Evolutionary conservation across 1,140 invertebrate genomes (phyloP), one percentile per base, ranked within the genome.

Genomic region (Drosophila tani): DNA sequence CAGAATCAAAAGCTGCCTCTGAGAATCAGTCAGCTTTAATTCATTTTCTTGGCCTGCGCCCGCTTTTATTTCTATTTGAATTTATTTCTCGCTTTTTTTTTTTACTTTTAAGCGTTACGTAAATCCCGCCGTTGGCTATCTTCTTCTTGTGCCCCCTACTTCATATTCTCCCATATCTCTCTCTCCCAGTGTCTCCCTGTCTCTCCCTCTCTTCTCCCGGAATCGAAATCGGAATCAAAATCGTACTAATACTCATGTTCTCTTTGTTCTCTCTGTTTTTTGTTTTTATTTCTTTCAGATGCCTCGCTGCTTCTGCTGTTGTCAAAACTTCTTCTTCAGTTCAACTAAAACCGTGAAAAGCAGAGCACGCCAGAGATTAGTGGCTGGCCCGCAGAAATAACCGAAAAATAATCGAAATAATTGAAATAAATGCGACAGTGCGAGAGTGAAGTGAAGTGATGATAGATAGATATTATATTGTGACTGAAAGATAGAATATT

Each of bases 1-100:
- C 85, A 90, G 85, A 90, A 90, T 90, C 85, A 90, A 90, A 90
- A 90, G 81, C 86, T 82, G 81, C 75, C 73, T 59, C 64, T 40
- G 77, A 81, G 82, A 84, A 84, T 84, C 81, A 59, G 60, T 65
- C 71, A 82, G 53, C 77, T 79, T 76, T 17, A 74, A 68, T 73
- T 82, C 45, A 69, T 75, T 75, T 65, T 65, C 64, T 69, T 69
- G 60, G 60, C 66, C 53, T 55, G 32, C 64, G 38, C 40, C 29
- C 8, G 57, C 40, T 47, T 55, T 63, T 59, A 32, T 64, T 58
- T 68, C 56, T 47, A 24, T 63, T 60, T 27, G 41, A 69, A 9
- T 73, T 46, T 41, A 3, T 53, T 53, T 45, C 3, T 50, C 8
- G n/a, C 0, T 57, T 65, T 47, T 64, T 75, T 71, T 64, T 73